Base-by-base conservation (phyloP, 2,888 invertebrate genomes). In the Nephrotoma appendiculata region DNA sequence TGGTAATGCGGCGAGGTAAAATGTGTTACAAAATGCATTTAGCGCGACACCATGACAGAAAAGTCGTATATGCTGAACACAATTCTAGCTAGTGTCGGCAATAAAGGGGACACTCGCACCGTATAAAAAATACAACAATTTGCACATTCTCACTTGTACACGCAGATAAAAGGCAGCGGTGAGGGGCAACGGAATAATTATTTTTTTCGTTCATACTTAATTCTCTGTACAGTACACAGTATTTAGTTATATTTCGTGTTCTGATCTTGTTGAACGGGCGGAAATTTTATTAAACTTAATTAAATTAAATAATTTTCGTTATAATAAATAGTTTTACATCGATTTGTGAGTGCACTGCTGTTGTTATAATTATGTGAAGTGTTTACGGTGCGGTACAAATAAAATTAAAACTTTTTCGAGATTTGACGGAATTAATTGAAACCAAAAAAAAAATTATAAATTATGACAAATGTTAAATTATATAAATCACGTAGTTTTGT, bases 381-480 rank as follows among this genome's bases (percentile, higher is more conserved):
- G 71, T 31, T 31, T 31, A 31, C 31, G 2, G 31, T 31, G 31
- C 31, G 31, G 2, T 31, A 31, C 31, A 31, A 31, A 31, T 31
- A 31, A 31, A 31, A 31, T 31, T 31, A 19, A 19, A 19, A 19
- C 19, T 71, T 71, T 44, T 44, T 31, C 2, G 71, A 31, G 19
- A 5, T 57, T 15, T n/a, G n/a, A 12, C 31, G 19, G 52, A 15
- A 71, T 31, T 11, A 71, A 71, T 9, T 71, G 2, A 9, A 71
- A 2, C 9, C 31, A 31, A 71, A 71, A 71, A 52, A 31, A 71
- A 31, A 71, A 71, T 44, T 44, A 31, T 88, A 7, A 31, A 71
- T 31, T 31, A 91, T 91, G 91, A 91, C 92, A 87, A 91, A 91
- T 90, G 92, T 91, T 86, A 91, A 92, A 89, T 89, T 91, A 44